A percentile compares a stretch with the other conserved stretches of the same genome.
Evolutionary conservation across 2,888 invertebrate genomes (phyloP).

Genomic region (Euplagia quadripunctaria): DNA sequence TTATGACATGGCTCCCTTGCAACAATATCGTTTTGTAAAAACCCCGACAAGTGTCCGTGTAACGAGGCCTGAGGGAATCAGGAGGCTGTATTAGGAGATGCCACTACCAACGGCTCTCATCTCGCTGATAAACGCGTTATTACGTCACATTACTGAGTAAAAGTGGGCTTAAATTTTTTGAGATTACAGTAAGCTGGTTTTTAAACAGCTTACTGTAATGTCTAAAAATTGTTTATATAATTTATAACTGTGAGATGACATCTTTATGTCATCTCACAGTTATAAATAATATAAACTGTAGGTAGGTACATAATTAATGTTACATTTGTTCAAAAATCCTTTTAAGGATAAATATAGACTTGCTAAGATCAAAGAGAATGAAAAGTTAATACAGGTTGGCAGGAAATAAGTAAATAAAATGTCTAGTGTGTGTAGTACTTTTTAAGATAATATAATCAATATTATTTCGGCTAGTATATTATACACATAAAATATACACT

Average conservation of each 20-base stretch:
- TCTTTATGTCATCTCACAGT: neutral
- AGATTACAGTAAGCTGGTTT: constrained; percentile 16
- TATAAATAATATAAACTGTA: neutral
- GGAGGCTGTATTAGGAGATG: neutral
- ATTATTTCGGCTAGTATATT: too few species aligned
- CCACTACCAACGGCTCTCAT: constrained; percentile 6
- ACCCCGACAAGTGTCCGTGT: constrained; percentile 55
- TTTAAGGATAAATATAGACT: too few species aligned
- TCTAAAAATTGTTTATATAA: too few species aligned
- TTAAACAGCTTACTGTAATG: neutral
- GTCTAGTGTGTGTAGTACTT: too few species aligned
- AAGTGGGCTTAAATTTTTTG: constrained; percentile 15
- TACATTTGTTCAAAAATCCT: too few species aligned
- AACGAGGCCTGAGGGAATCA: constrained; percentile 51
- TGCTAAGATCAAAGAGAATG: too few species aligned
- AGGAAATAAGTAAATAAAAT: too few species aligned
- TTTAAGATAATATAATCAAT: too few species aligned
- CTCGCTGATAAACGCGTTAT: constrained; percentile 22
- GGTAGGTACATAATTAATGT: too few species aligned
- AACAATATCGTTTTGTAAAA: constrained; percentile 69
- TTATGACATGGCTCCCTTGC: constrained; percentile 16
- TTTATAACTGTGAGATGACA: too few species aligned
- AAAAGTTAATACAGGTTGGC: too few species aligned
- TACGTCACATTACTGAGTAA: constrained; percentile 18
- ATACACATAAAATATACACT: too few species aligned